Evolutionary conservation across 2,797 vertebrate genomes (phyloP).

Genomic region (Acropternis orthonyx): DNA sequence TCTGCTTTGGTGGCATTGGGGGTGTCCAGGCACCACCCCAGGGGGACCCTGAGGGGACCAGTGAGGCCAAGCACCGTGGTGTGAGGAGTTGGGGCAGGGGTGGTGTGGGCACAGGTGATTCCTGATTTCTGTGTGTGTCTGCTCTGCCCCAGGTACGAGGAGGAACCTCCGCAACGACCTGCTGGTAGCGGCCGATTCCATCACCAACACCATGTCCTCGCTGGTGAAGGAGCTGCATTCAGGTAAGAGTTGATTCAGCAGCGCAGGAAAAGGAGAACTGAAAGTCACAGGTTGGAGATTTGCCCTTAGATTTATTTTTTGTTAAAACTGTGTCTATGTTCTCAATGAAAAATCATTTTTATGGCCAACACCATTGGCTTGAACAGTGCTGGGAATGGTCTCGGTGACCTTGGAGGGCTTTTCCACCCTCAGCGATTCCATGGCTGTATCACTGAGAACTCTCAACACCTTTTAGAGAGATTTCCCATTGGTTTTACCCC

Average conservation of each 20-base stretch:
- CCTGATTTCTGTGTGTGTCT: neutral
- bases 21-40: fast-evolving
- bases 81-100: fast-evolving
- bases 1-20: neutral
- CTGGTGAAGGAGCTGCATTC: constrained; percentile 98
- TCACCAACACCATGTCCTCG: constrained; percentile 97
- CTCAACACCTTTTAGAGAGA: neutral
- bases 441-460: neutral
- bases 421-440: neutral
- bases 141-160: constrained; percentile 83
- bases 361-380: fast-evolving
- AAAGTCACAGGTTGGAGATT: fast-evolving
- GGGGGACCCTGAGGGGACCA: neutral
- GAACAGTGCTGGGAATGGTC: neutral
- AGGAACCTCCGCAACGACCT: constrained; percentile 96
- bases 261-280: fast-evolving
- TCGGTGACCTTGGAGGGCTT: neutral
- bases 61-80: fast-evolving
- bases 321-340: fast-evolving
- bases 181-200: constrained; percentile 95
- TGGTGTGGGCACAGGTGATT: fast-evolving
- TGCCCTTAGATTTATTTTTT: neutral
- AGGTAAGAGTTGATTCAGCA: constrained; percentile 70
- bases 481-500: neutral
- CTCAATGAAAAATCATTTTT: neutral